Conservation (phyloP, 2,888 invertebrate species). For the Aspidapion aeneum region DNA sequence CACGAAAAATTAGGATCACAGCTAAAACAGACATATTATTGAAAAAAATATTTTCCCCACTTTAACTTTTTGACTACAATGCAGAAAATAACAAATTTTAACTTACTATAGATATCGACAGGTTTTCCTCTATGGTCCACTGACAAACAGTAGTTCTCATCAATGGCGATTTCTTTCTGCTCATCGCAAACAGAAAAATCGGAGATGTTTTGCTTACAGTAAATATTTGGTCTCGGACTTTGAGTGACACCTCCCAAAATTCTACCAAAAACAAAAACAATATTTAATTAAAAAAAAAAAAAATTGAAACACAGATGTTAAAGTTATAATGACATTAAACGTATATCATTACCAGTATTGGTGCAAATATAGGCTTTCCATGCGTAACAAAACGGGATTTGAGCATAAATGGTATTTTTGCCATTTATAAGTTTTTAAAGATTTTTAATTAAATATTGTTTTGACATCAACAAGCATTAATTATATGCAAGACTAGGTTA, state of each 20-base stretch:
- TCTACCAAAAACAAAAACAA: conserved; percentile 46
- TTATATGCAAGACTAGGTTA: no score
- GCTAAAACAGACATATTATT: no score
- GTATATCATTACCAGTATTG: background rate
- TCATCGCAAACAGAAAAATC: conserved; percentile 95
- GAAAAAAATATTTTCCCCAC: no score
- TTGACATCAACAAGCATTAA: no score
- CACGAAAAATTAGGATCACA: no score
- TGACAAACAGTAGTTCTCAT: conserved; percentile 94
- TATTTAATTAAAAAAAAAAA: conserved; percentile 6
- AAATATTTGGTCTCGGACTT: conserved; percentile 87
- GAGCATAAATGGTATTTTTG: no score
- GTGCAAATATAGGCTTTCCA: no score
- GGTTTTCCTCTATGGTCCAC: conserved; percentile 94
- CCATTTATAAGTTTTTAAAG: no score
- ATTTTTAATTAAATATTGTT: no score
- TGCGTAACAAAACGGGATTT: no score
- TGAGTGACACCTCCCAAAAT: conserved; percentile 94
- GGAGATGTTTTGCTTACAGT: conserved; percentile 90
- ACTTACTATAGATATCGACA: conserved; percentile 85
- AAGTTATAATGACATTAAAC: background rate
- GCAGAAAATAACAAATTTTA: no score
- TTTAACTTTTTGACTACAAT: no score
- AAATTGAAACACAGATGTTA: conserved; percentile 5
- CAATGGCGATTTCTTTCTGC: conserved; percentile 90